Percentiles rank a stretch among this genome's conserved stretches.
Conservation (phyloP, 2,113 vertebrate species). For the Carassius gibelio region DNA sequence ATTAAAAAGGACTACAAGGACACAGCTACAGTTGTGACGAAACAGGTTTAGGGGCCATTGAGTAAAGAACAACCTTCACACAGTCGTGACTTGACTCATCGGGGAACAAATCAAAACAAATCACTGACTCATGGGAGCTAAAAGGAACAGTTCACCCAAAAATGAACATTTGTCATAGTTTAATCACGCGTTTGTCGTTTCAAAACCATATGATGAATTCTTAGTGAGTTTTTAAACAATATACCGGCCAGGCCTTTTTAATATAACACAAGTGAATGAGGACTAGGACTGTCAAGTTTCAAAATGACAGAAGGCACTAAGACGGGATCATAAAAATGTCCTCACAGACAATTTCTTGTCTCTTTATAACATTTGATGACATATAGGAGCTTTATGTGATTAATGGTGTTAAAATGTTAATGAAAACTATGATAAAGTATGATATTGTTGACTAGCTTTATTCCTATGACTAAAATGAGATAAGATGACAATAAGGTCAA, state of each 20-base stretch:
- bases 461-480: too few relatives aligned
- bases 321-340: background rate
- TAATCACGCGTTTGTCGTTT: background rate
- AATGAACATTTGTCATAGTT: background rate
- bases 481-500: too few relatives aligned
- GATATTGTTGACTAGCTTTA: too few relatives aligned
- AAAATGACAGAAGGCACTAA: background rate
- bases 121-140: background rate
- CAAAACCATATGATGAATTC: background rate
- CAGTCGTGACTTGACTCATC: background rate
- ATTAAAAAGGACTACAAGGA: conserved; percentile 6
- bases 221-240: background rate
- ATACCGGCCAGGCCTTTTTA: background rate
- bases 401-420: background rate
- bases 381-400: background rate
- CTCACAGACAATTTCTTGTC: background rate
- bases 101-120: conserved; percentile 2
- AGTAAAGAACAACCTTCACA: conserved; percentile 1
- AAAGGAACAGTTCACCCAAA: conserved; percentile 1
- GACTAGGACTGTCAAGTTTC: background rate
- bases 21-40: background rate
- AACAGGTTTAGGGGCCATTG: background rate
- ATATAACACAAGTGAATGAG: background rate
- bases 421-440: too few relatives aligned
- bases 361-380: background rate